These are phyloP conservation scores for Cataglyphis albicans DNA, from an alignment of 2,888 invertebrate species.

Conservation along the genomic window DNA sequence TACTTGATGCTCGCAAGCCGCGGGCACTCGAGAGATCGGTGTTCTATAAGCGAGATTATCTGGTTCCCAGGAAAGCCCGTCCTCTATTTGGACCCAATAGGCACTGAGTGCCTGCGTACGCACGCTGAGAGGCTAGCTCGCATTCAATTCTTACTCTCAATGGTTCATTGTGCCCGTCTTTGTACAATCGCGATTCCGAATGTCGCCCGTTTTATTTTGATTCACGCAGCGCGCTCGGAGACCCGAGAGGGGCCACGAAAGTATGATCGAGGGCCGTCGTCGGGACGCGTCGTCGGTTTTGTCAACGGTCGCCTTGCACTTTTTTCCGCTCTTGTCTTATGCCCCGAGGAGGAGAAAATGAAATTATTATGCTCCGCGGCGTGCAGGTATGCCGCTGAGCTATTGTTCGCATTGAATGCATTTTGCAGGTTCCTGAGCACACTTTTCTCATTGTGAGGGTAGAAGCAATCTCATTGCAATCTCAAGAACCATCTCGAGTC, in stretches of 20 bases:
- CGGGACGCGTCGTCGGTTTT: slow-evolving; percentile 67
- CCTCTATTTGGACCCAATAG: slow-evolving; percentile 73
- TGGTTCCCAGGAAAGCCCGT: slow-evolving; percentile 77
- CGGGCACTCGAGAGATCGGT: slow-evolving; percentile 72
- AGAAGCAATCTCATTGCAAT: not conserved
- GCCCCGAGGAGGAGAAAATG: slow-evolving; percentile 62
- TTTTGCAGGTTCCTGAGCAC: slow-evolving; percentile 1
- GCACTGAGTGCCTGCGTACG: slow-evolving; percentile 68
- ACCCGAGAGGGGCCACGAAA: slow-evolving; percentile 30
- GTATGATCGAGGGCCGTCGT: slow-evolving; percentile 47
- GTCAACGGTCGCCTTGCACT: slow-evolving; percentile 74
- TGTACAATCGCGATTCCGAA: slow-evolving; percentile 79
- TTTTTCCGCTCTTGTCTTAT: slow-evolving; percentile 51
- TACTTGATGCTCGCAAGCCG: slow-evolving; percentile 61
- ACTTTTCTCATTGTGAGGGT: slow-evolving; percentile 30
- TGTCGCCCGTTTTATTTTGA: slow-evolving; percentile 69
- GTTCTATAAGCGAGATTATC: slow-evolving; percentile 80
- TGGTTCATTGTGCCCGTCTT: slow-evolving; percentile 80
- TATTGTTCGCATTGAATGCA: slow-evolving; percentile 66
- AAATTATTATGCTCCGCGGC: slow-evolving; percentile 61
- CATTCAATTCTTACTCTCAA: slow-evolving; percentile 77
- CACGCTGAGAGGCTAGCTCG: slow-evolving; percentile 70
- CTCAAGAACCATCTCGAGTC: not conserved
- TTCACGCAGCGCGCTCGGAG: slow-evolving; percentile 57
- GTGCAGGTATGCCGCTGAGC: slow-evolving; percentile 63